phyloP scores from a whole-genome alignment of 2,797 vertebrate species.

The Nyctalus aviator region DNA sequence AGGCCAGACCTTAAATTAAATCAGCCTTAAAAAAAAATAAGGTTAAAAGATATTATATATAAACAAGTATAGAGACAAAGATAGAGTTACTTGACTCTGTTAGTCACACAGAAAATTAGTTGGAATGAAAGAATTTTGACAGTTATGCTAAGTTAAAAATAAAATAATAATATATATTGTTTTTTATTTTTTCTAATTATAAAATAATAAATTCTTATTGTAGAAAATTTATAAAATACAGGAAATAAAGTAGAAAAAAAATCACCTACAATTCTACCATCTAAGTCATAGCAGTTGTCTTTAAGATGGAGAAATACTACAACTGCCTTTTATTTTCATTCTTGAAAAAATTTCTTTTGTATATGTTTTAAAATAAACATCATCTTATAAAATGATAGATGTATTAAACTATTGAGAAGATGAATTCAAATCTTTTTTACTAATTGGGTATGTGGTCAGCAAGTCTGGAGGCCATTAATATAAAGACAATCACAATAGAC shows the following conservation, averaged over 20 bases:
- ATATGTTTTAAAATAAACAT: constrained; percentile 49
- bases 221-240: constrained; percentile 29
- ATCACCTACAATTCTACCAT: neutral
- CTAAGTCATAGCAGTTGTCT: neutral
- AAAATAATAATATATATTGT: neutral
- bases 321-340: neutral
- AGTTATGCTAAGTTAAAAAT: constrained; percentile 34
- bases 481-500: neutral
- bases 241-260: constrained; percentile 1
- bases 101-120: neutral
- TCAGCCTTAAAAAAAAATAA: neutral
- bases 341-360: constrained; percentile 1
- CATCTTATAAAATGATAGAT: constrained; percentile 9
- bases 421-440: neutral
- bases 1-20: neutral
- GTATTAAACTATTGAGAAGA: neutral
- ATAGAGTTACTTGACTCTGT: neutral
- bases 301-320: neutral
- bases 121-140: constrained; percentile 23
- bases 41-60: neutral
- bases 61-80: neutral
- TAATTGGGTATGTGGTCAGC: neutral
- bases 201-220: constrained; percentile 6
- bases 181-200: constrained; percentile 15
- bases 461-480: neutral